Conservation (phyloP, 2,113 vertebrate species). For the Willisornis vidua region DNA sequence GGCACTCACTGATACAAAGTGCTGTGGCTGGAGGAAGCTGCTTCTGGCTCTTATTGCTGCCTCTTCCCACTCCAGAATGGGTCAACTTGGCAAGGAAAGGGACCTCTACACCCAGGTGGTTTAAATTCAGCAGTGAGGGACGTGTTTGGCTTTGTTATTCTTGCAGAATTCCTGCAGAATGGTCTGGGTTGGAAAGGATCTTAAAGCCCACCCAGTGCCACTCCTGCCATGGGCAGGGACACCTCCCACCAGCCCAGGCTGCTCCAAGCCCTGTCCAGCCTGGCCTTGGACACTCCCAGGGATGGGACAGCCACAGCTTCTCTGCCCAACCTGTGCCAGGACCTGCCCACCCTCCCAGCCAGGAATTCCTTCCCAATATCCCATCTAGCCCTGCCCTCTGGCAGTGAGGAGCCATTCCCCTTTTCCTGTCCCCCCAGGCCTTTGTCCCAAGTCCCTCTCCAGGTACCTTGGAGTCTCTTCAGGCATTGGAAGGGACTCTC, state of each 20-base stretch:
- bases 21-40: background rate
- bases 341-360: rapidly evolving
- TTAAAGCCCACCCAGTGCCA: background rate
- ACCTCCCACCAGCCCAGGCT: rapidly evolving
- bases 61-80: background rate
- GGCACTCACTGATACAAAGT: background rate
- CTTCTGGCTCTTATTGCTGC: background rate
- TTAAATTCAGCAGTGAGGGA: background rate
- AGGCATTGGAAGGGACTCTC: background rate
- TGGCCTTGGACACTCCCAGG: background rate
- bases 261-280: background rate
- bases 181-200: background rate
- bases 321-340: background rate
- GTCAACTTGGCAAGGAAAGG: background rate
- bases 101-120: background rate
- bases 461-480: background rate
- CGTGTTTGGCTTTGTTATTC: background rate
- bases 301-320: background rate
- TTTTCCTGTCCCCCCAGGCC: background rate
- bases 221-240: background rate
- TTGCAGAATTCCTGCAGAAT: background rate
- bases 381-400: background rate
- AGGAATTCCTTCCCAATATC: background rate
- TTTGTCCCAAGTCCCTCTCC: background rate
- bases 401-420: background rate